Base-by-base conservation (phyloP, 1,140 invertebrate species). In the Euwallacea fornicatus region DNA sequence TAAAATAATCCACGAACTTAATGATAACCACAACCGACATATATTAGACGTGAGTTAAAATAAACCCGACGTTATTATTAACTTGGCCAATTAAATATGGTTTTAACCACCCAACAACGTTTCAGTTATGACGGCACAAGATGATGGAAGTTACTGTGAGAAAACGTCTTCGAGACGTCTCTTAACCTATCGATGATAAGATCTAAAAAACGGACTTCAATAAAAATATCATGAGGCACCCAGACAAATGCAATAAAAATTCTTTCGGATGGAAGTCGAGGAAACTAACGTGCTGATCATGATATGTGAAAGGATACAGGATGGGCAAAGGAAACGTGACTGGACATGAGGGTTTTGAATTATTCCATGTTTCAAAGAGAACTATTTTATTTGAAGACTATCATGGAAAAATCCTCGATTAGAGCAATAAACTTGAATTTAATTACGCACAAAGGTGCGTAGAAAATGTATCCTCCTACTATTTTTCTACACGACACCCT, bases 211-310 rank as follows among this genome's bases (percentile, higher is more conserved):
- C 59, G 62, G 54, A 56, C 60, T 62, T 61, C 61, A 63, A 70
- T 70, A 70, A 70, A 70, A 70, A 70, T 70, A 71, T 64, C 69
- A 62, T 11, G 56, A 71, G 64, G 58, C 66, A 67, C 60, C 71
- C 50, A 65, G 60, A 73, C 71, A 58, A 59, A 67, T 56, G 46
- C 47, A 55, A 73, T 73, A 73, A 68, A 73, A 73, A 70, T 70
- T 70, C 68, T 50, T 70, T 50, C 15, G 59, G 47, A 56, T 62
- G 42, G 42, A 55, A 63, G 61, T 67, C 21, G 21, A 33, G 21
- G 21, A 33, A 33, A 33, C 21, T 33, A 60, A 67, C 59, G 53
- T 68, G 71, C 65, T 67, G 56, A 67, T 73, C 71, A 69, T 50
- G 59, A 69, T 64, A 58, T 67, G 70, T 54, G 55, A 67, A 46